These are phyloP conservation scores for Gonocerus acuteangulatus DNA, from an alignment of 2,888 invertebrate genomes.

Conservation along the genomic window DNA sequence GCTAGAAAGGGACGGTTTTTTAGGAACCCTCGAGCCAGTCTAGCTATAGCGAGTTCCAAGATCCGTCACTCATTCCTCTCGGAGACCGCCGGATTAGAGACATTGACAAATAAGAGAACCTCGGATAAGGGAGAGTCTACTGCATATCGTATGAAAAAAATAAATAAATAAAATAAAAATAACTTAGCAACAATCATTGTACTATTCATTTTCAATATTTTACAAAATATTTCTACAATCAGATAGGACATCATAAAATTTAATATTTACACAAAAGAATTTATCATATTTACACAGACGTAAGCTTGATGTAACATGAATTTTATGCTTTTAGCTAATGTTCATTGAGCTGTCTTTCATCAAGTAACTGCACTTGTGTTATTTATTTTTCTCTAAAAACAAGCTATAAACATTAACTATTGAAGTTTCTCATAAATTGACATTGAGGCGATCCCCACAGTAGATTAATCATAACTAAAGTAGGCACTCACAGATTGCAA, in stretches of 20 bases:
- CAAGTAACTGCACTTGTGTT: slow-evolving; percentile 1
- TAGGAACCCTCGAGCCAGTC: too few species aligned
- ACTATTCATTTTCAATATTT: background rate
- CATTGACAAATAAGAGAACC: too few species aligned
- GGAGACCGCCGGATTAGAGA: too few species aligned
- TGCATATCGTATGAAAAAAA: too few species aligned
- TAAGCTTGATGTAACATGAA: background rate
- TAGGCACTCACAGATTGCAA: background rate
- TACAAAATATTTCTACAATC: slow-evolving; percentile 1
- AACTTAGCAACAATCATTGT: too few species aligned
- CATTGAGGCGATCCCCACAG: background rate
- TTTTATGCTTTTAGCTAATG: background rate
- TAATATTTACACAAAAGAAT: background rate
- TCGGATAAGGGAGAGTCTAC: too few species aligned
- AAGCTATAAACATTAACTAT: slow-evolving; percentile 1
- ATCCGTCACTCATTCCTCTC: too few species aligned
- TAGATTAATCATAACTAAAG: background rate
- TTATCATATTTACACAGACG: background rate
- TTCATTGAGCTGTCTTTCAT: background rate
- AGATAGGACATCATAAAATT: background rate
- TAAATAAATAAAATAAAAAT: too few species aligned
- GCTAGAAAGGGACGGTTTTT: too few species aligned
- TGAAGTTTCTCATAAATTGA: background rate
- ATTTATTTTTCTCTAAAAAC: background rate
- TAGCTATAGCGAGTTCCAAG: too few species aligned